Conservation (phyloP, 1,140 invertebrate species). For the Reticulitermes speratus region DNA sequence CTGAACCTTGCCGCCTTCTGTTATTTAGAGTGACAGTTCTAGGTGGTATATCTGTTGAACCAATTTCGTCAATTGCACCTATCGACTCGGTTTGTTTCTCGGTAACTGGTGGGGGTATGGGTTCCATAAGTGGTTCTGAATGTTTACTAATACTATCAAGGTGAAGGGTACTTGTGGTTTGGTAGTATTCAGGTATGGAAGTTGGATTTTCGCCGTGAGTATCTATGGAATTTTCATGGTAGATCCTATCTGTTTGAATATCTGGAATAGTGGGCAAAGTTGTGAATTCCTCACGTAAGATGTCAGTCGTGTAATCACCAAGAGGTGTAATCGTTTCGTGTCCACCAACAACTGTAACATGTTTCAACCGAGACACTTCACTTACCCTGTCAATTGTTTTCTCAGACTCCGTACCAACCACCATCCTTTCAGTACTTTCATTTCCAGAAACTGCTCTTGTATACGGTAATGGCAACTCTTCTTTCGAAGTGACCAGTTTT, state of each 20-base stretch:
- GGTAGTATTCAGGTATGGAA: too few species aligned
- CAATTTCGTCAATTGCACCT: not conserved
- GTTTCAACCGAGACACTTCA: not conserved
- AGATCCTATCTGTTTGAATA: not conserved
- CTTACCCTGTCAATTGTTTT: not conserved
- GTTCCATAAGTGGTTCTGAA: not conserved
- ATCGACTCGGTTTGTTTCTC: not conserved
- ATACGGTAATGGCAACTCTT: not conserved
- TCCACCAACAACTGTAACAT: not conserved
- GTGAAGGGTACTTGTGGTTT: too few species aligned
- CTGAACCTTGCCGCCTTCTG: not conserved
- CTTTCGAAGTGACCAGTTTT: conserved; percentile 20
- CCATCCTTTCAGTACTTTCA: not conserved
- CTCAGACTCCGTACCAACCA: not conserved
- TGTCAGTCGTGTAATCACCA: not conserved
- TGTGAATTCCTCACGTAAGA: not conserved
- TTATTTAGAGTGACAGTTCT: not conserved
- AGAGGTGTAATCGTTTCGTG: not conserved
- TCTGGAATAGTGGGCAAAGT: not conserved
- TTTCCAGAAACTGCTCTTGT: not conserved
- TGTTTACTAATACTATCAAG: not conserved
- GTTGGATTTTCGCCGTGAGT: not conserved
- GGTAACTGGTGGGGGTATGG: not conserved
- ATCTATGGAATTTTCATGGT: not conserved
- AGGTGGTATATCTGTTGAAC: not conserved